phyloP scores from a whole-genome alignment of 2,888 invertebrate species.

The Nomada goodeniana region DNA sequence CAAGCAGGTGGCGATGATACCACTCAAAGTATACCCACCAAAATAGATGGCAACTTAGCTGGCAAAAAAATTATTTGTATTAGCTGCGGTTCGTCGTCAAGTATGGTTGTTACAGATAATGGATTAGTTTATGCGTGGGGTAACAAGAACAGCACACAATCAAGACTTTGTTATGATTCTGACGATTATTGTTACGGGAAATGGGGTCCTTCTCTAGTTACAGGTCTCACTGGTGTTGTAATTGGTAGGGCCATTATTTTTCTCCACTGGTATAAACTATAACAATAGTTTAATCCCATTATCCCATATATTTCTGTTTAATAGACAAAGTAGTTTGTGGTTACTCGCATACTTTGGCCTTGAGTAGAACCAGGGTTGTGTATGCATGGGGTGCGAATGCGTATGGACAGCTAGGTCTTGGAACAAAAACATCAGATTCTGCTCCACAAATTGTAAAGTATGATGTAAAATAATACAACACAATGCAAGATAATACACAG shows the following conservation, averaged over 20 bases:
- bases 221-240: conserved; percentile 82
- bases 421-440: conserved; percentile 86
- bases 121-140: conserved; percentile 88
- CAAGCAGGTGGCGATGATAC: conserved; percentile 86
- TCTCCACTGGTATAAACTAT: neutral
- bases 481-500: neutral
- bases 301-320: conserved; percentile 1
- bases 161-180: too few relatives aligned
- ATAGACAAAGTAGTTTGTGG: conserved; percentile 86
- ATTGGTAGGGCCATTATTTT: conserved; percentile 75
- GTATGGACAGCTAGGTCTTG: conserved; percentile 87
- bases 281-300: conserved; percentile 73
- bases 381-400: conserved; percentile 88
- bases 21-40: conserved; percentile 78
- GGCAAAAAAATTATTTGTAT: conserved; percentile 85
- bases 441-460: conserved; percentile 84
- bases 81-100: conserved; percentile 87
- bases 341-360: conserved; percentile 86
- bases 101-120: conserved; percentile 86
- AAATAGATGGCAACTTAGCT: conserved; percentile 84
- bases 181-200: too few relatives aligned
- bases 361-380: conserved; percentile 87
- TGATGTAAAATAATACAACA: neutral
- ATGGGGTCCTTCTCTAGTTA: conserved; percentile 85
- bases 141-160: too few relatives aligned